Evolutionary conservation across 1,140 invertebrate genomes (phyloP), one percentile per base, ranked within the genome.

Genomic region (Brevipalpus yothersi): DNA sequence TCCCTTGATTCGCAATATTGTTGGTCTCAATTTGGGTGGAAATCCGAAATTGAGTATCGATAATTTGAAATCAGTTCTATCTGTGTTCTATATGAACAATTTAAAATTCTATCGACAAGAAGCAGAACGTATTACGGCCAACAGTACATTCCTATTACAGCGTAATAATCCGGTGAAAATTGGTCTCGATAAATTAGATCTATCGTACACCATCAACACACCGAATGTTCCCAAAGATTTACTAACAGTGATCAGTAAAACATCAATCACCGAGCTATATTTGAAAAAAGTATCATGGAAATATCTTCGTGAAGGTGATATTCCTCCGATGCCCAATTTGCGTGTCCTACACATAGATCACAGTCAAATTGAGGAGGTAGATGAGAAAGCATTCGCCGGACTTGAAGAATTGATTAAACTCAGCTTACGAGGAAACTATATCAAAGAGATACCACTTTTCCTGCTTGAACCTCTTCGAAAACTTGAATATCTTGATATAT

Each of bases 271-370:
- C 12, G 39, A 42, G 10, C 41, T 63, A n/a, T 56, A 58, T 43
- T 40, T 63, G 13, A 41, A 40, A 8, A 41, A 41, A 13, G 17
- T 60, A 19, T 11, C 31, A 42, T 43, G 58, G 21, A 47, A 11
- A n/a, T 4, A 0, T 10, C 40, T 63, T 1, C 7, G 8, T 12
- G 23, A 45, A 3, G 47, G 53, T 55, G 56, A 60, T 21, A 21
- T 63, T 47, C 62, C 62, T 17, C 47, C 56, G 23, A 63, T 63
- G 62, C 62, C 62, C 21, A 53, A 63, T 47, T 41, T 63, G 9
- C 15, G 53, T 23, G n/a, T n/a, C 4, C 41, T 63, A 9, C 41
- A 58, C 19, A 41, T 63, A 8, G 45, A 58, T n/a, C 11, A 12
- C 17, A 61, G 31, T 63, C 54, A 43, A 61, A 17, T 63, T 12